These are phyloP conservation scores for Melanerpes formicivorus DNA, from an alignment of 2,113 vertebrate genomes.

Conservation along the genomic window DNA sequence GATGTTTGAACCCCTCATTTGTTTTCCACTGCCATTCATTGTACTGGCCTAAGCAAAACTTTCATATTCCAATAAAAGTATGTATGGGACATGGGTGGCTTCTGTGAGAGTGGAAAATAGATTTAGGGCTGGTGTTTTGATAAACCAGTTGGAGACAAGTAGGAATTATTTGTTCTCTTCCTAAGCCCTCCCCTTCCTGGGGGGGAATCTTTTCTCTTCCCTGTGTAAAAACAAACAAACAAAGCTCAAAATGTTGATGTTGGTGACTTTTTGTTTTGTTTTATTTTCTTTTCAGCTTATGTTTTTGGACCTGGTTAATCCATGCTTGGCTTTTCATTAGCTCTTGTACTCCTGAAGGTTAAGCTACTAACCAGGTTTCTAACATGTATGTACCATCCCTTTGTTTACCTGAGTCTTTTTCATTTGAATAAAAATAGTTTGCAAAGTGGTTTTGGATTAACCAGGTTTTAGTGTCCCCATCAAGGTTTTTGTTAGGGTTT, in stretches of 20 bases:
- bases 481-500: constrained; percentile 51
- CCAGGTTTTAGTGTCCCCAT: constrained; percentile 75
- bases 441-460: constrained; percentile 82
- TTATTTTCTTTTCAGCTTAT: constrained; percentile 14
- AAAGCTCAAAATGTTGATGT: constrained; percentile 32
- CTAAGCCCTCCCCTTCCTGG: constrained; percentile 58
- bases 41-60: constrained; percentile 60
- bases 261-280: constrained; percentile 62
- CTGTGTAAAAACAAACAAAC: neutral
- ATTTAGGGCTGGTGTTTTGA: constrained; percentile 63
- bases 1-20: constrained; percentile 64
- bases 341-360: constrained; percentile 73
- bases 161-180: constrained; percentile 64
- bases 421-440: constrained; percentile 86
- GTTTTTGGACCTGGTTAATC: constrained; percentile 78
- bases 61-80: constrained; percentile 67
- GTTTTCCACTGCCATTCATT: constrained; percentile 54
- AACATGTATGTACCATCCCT: constrained; percentile 80
- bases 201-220: constrained; percentile 23
- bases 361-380: constrained; percentile 76
- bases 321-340: constrained; percentile 75
- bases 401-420: constrained; percentile 83
- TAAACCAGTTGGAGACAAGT: constrained; percentile 62
- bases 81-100: constrained; percentile 70
- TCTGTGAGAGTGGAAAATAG: constrained; percentile 59